Percentiles rank a stretch among this genome's conserved stretches.
These are phyloP conservation scores for Anas bahamensis DNA, from an alignment of 2,797 vertebrate species.

Conservation along the genomic window DNA sequence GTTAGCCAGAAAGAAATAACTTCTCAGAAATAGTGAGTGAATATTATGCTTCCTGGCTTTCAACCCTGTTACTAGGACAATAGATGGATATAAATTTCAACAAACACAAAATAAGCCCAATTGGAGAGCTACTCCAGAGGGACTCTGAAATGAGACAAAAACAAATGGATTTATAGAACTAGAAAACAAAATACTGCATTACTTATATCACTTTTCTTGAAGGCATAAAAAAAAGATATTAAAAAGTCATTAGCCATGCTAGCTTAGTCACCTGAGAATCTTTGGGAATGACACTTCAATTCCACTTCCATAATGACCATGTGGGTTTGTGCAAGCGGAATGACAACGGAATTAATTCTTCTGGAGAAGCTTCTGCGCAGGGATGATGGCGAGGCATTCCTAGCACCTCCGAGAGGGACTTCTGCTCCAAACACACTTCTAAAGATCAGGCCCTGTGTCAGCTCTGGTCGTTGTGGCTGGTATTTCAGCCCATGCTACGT, in stretches of 20 bases:
- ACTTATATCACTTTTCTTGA: slow-evolving; percentile 34
- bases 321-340: slow-evolving; percentile 7
- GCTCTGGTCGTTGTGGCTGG: not conserved
- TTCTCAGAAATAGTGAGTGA: slow-evolving; percentile 5
- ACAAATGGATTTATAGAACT: slow-evolving; percentile 34
- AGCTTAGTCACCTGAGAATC: slow-evolving; percentile 59
- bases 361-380: not conserved
- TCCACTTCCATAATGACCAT: slow-evolving; percentile 19
- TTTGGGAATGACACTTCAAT: slow-evolving; percentile 35
- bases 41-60: slow-evolving; percentile 21
- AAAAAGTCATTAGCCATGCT: slow-evolving; percentile 48
- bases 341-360: slow-evolving; percentile 28
- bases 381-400: not conserved
- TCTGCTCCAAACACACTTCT: not conserved
- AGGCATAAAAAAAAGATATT: slow-evolving; percentile 42
- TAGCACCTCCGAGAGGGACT: not conserved
- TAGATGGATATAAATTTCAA: slow-evolving; percentile 51
- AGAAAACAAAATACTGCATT: slow-evolving; percentile 59
- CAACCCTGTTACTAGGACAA: slow-evolving; percentile 26
- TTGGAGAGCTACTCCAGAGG: slow-evolving; percentile 30
- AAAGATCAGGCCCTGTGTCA: not conserved
- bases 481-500: not conserved
- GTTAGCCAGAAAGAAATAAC: slow-evolving; percentile 41
- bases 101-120: slow-evolving; percentile 48
- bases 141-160: slow-evolving; percentile 42